Evolutionary conservation across 1,140 invertebrate genomes (phyloP), one percentile per base, ranked within the genome.

Genomic region (Platorchestia sp.): DNA sequence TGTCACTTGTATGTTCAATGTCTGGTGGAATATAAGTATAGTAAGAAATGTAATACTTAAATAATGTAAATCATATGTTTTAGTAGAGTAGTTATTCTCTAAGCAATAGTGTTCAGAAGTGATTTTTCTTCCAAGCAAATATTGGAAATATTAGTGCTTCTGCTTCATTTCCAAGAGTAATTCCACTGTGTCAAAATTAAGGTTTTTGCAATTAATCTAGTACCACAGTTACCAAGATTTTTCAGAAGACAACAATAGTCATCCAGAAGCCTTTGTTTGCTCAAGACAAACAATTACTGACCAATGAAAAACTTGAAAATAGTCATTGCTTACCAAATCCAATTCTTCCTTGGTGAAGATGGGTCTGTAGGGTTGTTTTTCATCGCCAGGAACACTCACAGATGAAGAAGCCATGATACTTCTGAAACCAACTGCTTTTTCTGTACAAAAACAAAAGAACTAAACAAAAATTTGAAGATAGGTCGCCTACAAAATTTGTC

Each of bases 311-410:
- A 45, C n/a, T n/a, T n/a, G n/a, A 95, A 75, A 16, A 41, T 95
- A 42, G 3, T 95, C 53, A 41, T 45, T 95, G 27, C 87, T 87
- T 45, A 95, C 95, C 75, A 90, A 86, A 45, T 95, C 87, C 47
- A 95, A 40, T 45, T 87, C 86, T 86, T 90, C 86, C 40, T 95
- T 95, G 6, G 95, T 95, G 40, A 95, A 90, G 40, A 86, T 44
- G 27, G 42, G 87, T 45, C 45, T 86, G 95, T 86, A 45, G 6
- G 95, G 53, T 42, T 36, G 43, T 36, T 75, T 75, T 36, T 75
- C 59, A 75, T 75, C 59, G 14, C 59, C 59, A 75, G 59, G 59
- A 75, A 27, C 14, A 27, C 14, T 36, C 10, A 75, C 27, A 10
- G 59, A 22, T 75, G 59, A 75, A 75, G 59, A 75, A 22, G 59